These are phyloP conservation scores for Cremastinae sp. DNA, from an alignment of 2,888 invertebrate species.

Conservation along the genomic window DNA sequence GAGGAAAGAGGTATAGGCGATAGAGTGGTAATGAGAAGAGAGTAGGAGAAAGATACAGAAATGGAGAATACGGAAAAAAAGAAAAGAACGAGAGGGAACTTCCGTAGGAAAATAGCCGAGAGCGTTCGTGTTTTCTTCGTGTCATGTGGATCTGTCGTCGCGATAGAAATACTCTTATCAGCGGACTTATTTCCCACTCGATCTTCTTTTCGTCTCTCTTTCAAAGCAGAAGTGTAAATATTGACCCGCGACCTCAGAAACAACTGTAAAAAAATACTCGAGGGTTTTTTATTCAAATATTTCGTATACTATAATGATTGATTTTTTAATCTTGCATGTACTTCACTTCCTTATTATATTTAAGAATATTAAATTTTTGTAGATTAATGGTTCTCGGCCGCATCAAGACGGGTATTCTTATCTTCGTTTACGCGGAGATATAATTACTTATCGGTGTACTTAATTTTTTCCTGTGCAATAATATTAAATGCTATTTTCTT, in stretches of 20 bases:
- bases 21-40: constrained; percentile 36
- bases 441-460: not conserved
- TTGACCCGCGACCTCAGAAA: too few species aligned
- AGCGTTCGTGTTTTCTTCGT: constrained; percentile 42
- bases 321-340: too few species aligned
- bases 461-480: not conserved
- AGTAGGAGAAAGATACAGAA: constrained; percentile 11
- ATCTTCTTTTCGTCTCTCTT: constrained; percentile 9
- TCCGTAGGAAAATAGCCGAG: constrained; percentile 59
- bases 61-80: not conserved
- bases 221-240: too few species aligned
- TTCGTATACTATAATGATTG: too few species aligned
- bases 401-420: not conserved
- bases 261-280: too few species aligned
- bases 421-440: not conserved
- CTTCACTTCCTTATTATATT: too few species aligned
- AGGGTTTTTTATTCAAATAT: too few species aligned
- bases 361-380: too few species aligned
- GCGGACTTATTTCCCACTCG: constrained; percentile 38
- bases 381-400: not conserved
- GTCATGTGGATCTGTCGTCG: constrained; percentile 67
- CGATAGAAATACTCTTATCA: constrained; percentile 61
- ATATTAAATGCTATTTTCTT: not conserved
- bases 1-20: constrained; percentile 61
- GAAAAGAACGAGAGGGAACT: not conserved